These are phyloP conservation scores for Trissolcus japonicus DNA, from an alignment of 2,888 invertebrate genomes.

Conservation along the genomic window DNA sequence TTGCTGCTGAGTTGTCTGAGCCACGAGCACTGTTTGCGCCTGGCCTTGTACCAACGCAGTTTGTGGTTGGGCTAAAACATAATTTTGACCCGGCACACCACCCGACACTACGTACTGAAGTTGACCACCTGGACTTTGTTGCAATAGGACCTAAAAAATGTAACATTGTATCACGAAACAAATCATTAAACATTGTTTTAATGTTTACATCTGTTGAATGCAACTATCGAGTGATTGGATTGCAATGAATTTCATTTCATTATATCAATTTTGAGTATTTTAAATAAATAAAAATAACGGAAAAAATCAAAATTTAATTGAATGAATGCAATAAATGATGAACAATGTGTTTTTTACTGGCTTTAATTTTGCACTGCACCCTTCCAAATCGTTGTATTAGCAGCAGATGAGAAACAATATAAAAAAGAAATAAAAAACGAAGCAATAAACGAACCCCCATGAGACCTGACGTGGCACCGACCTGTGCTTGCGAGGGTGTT, in stretches of 20 bases:
- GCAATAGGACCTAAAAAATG: slow-evolving; percentile 68
- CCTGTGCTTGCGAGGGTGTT: slow-evolving; percentile 67
- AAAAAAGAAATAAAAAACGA: slow-evolving; percentile 3
- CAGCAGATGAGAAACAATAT: slow-evolving; percentile 12
- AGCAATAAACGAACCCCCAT: slow-evolving; percentile 27
- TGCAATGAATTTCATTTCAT: neutral
- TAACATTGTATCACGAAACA: neutral
- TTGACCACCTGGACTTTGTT: slow-evolving; percentile 76
- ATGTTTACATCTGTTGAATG: neutral
- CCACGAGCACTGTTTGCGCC: slow-evolving; percentile 81
- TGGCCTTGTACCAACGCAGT: slow-evolving; percentile 80
- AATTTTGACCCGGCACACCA: slow-evolving; percentile 79
- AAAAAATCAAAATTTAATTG: too few relatives aligned
- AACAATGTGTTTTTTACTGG: too few relatives aligned
- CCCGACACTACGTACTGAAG: slow-evolving; percentile 78
- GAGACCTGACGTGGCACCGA: slow-evolving; percentile 48
- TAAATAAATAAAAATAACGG: neutral
- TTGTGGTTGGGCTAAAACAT: slow-evolving; percentile 82
- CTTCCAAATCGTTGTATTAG: neutral
- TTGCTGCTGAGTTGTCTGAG: slow-evolving; percentile 83
- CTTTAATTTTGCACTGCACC: too few relatives aligned
- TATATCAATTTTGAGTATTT: neutral
- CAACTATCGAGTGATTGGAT: neutral
- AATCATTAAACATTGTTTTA: neutral
- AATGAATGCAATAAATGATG: neutral